These are phyloP conservation scores for Bombylius major DNA, from an alignment of 2,888 invertebrate genomes.

Conservation along the genomic window DNA sequence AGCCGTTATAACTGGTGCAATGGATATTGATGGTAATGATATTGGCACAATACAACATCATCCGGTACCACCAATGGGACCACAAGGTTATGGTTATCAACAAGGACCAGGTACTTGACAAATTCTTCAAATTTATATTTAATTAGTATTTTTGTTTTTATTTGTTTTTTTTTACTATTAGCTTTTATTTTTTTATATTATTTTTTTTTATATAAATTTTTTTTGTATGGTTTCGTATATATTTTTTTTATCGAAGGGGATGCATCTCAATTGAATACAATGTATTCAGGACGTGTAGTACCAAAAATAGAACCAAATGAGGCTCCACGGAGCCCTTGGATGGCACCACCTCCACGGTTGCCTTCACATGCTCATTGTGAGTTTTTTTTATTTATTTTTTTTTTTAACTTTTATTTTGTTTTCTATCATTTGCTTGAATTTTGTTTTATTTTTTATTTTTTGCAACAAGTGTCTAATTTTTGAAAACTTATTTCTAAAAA, in stretches of 20 bases:
- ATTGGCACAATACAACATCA: conserved; percentile 59
- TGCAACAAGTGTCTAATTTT: background rate
- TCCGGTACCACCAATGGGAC: conserved; percentile 41
- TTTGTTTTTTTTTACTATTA: background rate
- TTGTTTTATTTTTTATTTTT: background rate
- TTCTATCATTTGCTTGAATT: conserved; percentile 8
- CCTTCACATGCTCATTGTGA: conserved; percentile 34
- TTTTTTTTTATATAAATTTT: conserved; percentile 14
- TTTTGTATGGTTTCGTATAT: conserved; percentile 16
- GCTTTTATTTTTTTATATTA: conserved; percentile 4
- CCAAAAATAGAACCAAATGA: conserved; percentile 38
- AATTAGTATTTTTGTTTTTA: background rate
- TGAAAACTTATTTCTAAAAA: background rate
- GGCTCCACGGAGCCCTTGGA: conserved; percentile 31
- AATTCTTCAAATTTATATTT: background rate
- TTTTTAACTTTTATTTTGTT: background rate
- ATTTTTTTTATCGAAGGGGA: conserved; percentile 28
- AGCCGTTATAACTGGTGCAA: conserved; percentile 42
- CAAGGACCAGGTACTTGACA: conserved; percentile 25
- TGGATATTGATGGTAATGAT: conserved; percentile 41
- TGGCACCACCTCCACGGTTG: conserved; percentile 33
- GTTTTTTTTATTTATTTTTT: conserved; percentile 13
- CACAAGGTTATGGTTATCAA: conserved; percentile 32
- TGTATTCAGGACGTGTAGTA: conserved; percentile 35
- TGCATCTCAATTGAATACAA: conserved; percentile 33